Conservation (phyloP, 2,888 invertebrate species). For the Agriotes lineatus region DNA sequence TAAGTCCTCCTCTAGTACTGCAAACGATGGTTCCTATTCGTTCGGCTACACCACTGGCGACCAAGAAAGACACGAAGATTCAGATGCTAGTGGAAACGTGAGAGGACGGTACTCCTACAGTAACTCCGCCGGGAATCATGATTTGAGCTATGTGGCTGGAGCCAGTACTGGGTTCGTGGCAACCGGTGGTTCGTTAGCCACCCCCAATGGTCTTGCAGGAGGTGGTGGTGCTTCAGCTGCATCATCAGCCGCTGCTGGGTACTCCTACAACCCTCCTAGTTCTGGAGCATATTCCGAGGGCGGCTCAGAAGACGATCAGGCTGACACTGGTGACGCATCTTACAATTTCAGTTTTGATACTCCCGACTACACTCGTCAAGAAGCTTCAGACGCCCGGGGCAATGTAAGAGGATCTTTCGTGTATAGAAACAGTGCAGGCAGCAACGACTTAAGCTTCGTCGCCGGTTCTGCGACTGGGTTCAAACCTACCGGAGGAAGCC, state of each 20-base stretch:
- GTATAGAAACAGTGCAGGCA: slow-evolving; percentile 48
- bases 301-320: slow-evolving; percentile 30
- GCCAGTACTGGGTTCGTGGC: slow-evolving; percentile 55
- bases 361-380: slow-evolving; percentile 41
- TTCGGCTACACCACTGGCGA: slow-evolving; percentile 51
- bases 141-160: slow-evolving; percentile 52
- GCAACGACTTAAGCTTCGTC: slow-evolving; percentile 51
- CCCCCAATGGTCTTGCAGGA: slow-evolving; percentile 47
- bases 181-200: slow-evolving; percentile 61
- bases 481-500: slow-evolving; percentile 55
- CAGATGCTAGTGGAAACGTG: slow-evolving; percentile 53
- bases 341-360: slow-evolving; percentile 23
- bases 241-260: neutral
- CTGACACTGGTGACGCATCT: slow-evolving; percentile 35
- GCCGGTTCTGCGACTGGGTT: slow-evolving; percentile 57
- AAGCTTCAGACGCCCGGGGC: slow-evolving; percentile 50
- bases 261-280: neutral
- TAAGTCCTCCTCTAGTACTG: neutral
- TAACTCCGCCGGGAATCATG: slow-evolving; percentile 49
- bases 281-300: neutral
- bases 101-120: slow-evolving; percentile 53
- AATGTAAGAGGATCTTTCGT: slow-evolving; percentile 52
- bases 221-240: neutral
- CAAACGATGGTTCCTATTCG: slow-evolving; percentile 54
- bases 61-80: slow-evolving; percentile 51